phyloP scores from a whole-genome alignment of 2,113 vertebrate species.

The Calidris pugnax region DNA sequence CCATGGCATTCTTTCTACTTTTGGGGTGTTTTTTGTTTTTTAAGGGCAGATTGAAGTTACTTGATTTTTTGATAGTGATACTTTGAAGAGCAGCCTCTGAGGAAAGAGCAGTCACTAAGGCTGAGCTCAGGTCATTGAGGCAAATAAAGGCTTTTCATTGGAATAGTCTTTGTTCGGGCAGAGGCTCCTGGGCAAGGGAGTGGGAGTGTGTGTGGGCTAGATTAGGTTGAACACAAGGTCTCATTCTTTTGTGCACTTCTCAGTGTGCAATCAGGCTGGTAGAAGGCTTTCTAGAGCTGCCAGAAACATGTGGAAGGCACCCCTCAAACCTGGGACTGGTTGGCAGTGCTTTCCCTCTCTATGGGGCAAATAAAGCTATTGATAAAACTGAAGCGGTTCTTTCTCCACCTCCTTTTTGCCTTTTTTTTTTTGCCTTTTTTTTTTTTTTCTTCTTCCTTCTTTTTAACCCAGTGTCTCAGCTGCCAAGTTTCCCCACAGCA shows the following conservation, averaged over 20 bases:
- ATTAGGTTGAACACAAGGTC: neutral
- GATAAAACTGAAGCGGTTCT: neutral
- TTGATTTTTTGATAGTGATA: neutral
- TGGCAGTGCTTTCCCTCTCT: neutral
- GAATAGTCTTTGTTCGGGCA: neutral
- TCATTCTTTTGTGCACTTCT: neutral
- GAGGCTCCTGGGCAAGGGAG: neutral
- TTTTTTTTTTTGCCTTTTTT: too few species aligned
- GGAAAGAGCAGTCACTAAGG: neutral
- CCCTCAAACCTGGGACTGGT: neutral
- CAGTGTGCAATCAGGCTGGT: neutral
- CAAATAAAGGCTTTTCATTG: neutral
- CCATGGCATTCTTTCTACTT: neutral
- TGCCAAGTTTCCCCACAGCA: too few species aligned
- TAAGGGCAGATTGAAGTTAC: neutral
- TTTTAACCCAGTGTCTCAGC: too few species aligned
- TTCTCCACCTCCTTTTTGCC: neutral
- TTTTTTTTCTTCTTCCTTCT: too few species aligned
- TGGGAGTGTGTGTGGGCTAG: neutral
- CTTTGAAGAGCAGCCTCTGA: neutral
- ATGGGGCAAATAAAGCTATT: neutral
- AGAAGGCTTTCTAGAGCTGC: neutral
- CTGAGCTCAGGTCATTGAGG: neutral
- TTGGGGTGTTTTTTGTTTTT: neutral
- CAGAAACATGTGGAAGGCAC: neutral